phyloP scores from a whole-genome alignment of 2,888 invertebrate species.

The Acanthoscelides obtectus region DNA sequence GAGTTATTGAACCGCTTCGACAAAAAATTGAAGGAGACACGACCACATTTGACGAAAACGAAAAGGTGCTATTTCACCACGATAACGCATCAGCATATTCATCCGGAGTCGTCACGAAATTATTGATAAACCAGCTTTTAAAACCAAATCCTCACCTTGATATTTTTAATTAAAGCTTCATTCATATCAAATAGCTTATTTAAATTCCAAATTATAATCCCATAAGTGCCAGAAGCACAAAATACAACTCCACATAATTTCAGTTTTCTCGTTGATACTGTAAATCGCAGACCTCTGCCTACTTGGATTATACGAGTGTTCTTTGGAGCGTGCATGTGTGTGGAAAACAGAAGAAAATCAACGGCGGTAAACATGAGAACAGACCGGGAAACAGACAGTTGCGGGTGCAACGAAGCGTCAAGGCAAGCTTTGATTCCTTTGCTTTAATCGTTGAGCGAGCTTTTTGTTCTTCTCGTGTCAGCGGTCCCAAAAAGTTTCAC shows the following conservation, averaged over 20 bases:
- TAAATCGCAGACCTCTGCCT: not conserved
- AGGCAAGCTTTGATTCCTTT: conserved; percentile 38
- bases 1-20: too few relatives aligned
- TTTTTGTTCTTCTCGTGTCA: conserved; percentile 29
- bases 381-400: conserved; percentile 27
- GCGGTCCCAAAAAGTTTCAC: conserved; percentile 27
- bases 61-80: too few relatives aligned
- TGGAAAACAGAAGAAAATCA: conserved; percentile 31
- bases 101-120: too few relatives aligned
- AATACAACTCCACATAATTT: not conserved
- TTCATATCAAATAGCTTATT: too few relatives aligned
- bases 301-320: conserved; percentile 4
- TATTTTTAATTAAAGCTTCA: too few relatives aligned
- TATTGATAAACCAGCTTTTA: too few relatives aligned
- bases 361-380: conserved; percentile 34
- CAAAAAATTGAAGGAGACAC: too few relatives aligned
- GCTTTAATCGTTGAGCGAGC: conserved; percentile 31
- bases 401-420: conserved; percentile 30
- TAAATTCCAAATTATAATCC: too few relatives aligned
- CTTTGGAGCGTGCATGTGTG: conserved; percentile 22
- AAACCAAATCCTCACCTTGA: too few relatives aligned
- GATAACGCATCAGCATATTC: too few relatives aligned
- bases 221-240: not conserved
- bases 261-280: not conserved
- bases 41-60: too few relatives aligned